phyloP scores from a whole-genome alignment of 2,113 vertebrate species.

The Ailurus styani region DNA sequence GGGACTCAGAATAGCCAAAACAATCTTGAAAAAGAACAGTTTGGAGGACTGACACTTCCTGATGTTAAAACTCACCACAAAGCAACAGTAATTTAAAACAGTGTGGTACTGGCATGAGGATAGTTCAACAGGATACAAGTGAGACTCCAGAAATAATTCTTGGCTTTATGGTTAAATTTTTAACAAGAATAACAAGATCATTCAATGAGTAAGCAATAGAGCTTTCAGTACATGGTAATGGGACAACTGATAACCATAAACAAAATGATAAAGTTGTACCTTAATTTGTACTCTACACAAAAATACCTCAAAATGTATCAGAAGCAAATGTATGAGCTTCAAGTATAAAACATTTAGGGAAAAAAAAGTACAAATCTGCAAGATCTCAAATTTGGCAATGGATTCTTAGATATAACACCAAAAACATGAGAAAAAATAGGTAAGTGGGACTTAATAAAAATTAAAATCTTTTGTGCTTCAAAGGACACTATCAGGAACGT shows the following conservation, averaged over 20 bases:
- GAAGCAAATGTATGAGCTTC: not conserved
- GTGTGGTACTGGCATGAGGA: not conserved
- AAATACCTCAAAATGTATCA: not conserved
- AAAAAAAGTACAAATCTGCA: not conserved
- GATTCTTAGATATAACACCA: not conserved
- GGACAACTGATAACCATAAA: not conserved
- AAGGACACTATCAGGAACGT: not conserved
- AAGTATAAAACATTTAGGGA: not conserved
- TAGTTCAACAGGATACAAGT: not conserved
- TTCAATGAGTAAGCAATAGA: not conserved
- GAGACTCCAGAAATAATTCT: not conserved
- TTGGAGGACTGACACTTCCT: not conserved
- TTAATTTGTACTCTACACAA: not conserved
- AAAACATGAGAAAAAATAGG: not conserved
- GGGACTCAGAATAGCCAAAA: not conserved
- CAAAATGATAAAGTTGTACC: not conserved
- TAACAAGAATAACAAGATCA: not conserved
- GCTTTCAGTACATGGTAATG: not conserved
- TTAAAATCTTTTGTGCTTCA: not conserved
- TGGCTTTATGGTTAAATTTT: not conserved
- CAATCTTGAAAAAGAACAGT: not conserved
- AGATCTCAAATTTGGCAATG: not conserved
- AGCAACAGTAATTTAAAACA: not conserved
- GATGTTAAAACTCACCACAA: not conserved
- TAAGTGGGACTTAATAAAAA: not conserved